Base-by-base conservation (phyloP, 2,113 vertebrate species). In the Bungarus multicinctus region DNA sequence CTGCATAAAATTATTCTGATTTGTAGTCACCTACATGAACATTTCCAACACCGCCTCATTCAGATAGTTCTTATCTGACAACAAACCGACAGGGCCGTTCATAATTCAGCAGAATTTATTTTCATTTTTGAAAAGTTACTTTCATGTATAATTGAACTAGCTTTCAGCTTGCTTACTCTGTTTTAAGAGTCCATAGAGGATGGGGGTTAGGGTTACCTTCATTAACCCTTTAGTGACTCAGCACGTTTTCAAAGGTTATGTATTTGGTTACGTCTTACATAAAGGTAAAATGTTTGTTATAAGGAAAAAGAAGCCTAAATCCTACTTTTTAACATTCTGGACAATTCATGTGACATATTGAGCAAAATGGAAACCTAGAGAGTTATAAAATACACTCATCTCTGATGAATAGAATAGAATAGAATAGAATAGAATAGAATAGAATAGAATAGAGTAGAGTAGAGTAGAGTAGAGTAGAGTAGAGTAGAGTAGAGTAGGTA, bases 61-160 rank as follows among this genome's bases (percentile, higher is more conserved):
- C 88, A 94, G 53, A 91, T 54, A 90, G 94, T 97, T 89, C 4
- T 0, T 89, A 94, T 97, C 94, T 94, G 93, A 95, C 88, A 96
- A 94, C 27, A 81, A 91, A 0, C 0, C 54, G 90, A 87, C 93
- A n/a, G 90, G 96, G 96, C 88, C 92, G 96, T 97, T 60, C 10
- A 97, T 97, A 96, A 96, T 97, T 96, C 94, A 97, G 94, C 95
- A 39, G 94, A 85, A 58, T 92, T 47, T 22, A 94, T 95, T 93
- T 60, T 47, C 30, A 69, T 39, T 58, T 96, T 97, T 85, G 88
- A 94, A 93, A 91, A 94, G 89, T 95, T 14, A 94, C 95, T 96
- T 97, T 96, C 95, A 97, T 97, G 91, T 95, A 97, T 96, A 97
- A 97, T 97, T 97, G 93, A 93, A 96, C 96, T 96, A 45, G 5